A percentile compares a stretch with the other conserved stretches of the same genome.
Evolutionary conservation across 1,140 invertebrate species (phyloP).

Genomic region (Neelides sp.): DNA sequence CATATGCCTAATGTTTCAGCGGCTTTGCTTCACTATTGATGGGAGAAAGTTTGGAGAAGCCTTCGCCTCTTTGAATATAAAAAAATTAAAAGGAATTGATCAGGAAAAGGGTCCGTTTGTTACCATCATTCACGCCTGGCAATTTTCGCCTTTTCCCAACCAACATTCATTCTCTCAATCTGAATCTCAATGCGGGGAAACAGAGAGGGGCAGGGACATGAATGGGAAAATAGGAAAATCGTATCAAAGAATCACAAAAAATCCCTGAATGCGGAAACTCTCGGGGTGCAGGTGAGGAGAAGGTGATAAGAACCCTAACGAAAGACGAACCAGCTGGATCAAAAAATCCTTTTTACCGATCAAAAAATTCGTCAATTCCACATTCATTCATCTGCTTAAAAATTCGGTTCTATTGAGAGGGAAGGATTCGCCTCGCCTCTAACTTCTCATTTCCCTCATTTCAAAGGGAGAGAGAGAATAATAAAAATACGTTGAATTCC

Average conservation of each 20-base stretch:
- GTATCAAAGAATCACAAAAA: conserved; percentile 15
- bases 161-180: conserved; percentile 4
- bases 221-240: conserved; percentile 12
- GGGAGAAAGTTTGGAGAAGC: background rate
- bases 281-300: conserved; percentile 9
- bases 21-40: no score
- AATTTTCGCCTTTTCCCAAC: conserved; percentile 29
- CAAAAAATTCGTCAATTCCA: conserved; percentile 12
- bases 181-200: conserved; percentile 8
- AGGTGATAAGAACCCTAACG: background rate
- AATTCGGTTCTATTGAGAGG: no score
- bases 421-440: no score
- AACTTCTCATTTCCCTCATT: conserved; percentile 7
- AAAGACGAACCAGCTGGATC: conserved; percentile 6
- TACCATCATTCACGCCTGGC: conserved; percentile 31
- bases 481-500: no score
- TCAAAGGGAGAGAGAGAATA: no score
- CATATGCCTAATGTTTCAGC: background rate
- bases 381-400: background rate
- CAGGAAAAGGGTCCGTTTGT: conserved; percentile 6
- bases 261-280: background rate
- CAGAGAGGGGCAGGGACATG: conserved; percentile 2
- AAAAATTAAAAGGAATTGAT: conserved; percentile 9
- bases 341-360: conserved; percentile 15
- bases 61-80: conserved; percentile 2